A percentile compares a stretch with the other conserved stretches of the same genome.
Evolutionary conservation across 2,797 vertebrate species (phyloP).

Genomic region (Antrozous pallidus): DNA sequence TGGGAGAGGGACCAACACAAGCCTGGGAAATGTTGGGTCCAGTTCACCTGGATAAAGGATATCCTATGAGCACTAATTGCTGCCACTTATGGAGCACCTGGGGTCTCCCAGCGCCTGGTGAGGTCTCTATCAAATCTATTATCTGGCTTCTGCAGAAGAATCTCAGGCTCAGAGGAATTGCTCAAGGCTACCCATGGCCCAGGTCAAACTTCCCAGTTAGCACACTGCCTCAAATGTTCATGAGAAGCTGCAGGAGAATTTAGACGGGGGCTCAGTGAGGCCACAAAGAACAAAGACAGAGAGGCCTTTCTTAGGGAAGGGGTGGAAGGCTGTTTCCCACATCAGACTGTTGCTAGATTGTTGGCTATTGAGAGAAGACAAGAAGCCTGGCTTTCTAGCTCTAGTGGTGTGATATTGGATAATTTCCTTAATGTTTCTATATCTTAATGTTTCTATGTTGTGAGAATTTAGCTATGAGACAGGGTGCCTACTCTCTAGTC

Average conservation of each 20-base stretch:
- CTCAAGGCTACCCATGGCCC: background rate
- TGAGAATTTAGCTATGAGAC: background rate
- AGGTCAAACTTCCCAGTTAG: background rate
- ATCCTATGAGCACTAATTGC: background rate
- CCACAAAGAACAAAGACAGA: background rate
- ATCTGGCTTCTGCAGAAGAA: slow-evolving; percentile 1
- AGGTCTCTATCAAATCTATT: background rate
- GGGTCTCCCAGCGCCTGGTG: background rate
- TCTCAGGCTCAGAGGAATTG: background rate
- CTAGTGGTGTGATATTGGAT: background rate
- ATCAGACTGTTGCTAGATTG: background rate
- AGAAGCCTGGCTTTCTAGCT: background rate
- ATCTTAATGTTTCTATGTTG: too few relatives aligned
- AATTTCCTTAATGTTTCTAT: background rate
- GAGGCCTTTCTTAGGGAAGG: background rate
- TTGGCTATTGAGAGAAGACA: background rate
- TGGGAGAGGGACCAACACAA: slow-evolving; percentile 51
- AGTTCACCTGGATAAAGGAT: background rate
- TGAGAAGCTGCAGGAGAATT: background rate
- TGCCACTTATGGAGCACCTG: slow-evolving; percentile 22
- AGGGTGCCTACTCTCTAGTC: background rate
- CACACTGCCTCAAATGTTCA: background rate
- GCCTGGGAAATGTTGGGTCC: slow-evolving; percentile 39
- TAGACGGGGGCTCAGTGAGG: background rate
- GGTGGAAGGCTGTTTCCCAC: background rate